phyloP scores from a whole-genome alignment of 2,113 vertebrate species.

The Calidris pugnax region DNA sequence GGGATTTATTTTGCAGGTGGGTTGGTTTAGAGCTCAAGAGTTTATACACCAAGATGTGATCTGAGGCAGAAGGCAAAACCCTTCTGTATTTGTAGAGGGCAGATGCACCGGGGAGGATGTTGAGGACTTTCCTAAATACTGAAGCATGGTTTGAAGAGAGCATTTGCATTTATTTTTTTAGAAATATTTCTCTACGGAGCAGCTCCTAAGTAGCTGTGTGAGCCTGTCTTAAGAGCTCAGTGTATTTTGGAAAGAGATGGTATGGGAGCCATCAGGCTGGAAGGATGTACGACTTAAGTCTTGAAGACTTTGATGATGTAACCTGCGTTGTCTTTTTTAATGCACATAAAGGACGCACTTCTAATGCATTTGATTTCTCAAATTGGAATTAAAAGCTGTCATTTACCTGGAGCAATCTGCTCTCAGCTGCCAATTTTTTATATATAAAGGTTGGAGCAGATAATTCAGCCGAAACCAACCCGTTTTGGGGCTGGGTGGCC shows the following conservation, averaged over 20 bases:
- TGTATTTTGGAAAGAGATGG: accelerated
- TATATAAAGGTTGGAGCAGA: accelerated
- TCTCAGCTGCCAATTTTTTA: neutral
- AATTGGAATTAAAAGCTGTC: neutral
- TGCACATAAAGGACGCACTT: accelerated
- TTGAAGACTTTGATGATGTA: neutral
- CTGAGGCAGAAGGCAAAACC: no score
- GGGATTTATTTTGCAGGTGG: no score
- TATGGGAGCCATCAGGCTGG: neutral
- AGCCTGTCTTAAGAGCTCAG: neutral
- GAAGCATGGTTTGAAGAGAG: neutral
- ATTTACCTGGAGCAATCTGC: neutral
- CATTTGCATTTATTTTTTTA: neutral
- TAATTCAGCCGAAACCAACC: accelerated
- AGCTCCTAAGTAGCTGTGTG: neutral
- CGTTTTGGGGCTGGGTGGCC: neutral
- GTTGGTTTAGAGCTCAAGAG: no score
- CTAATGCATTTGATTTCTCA: neutral
- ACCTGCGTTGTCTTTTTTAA: accelerated
- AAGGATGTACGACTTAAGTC: accelerated
- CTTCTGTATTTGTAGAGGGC: no score
- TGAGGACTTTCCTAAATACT: neutral
- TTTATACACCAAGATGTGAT: no score
- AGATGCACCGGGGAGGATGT: no score
- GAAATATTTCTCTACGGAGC: neutral